A percentile compares a stretch with the other conserved stretches of the same genome.
Evolutionary conservation across 2,888 invertebrate genomes (phyloP).

Genomic region (Sesamia inferens): DNA sequence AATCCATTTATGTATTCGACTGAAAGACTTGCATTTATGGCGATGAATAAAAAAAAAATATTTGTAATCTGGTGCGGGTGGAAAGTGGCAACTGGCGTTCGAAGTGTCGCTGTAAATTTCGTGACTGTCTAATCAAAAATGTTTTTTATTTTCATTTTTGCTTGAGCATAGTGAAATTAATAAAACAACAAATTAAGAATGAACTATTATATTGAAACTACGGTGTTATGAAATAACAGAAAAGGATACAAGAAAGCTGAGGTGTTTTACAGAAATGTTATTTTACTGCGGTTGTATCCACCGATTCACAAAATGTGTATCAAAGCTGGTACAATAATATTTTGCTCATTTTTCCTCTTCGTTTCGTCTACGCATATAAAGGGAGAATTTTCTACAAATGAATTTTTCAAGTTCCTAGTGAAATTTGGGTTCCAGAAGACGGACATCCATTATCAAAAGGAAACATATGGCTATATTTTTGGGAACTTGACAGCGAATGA

Average conservation of each 20-base stretch:
- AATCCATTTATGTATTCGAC: no score
- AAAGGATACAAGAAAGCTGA: conserved; percentile 2
- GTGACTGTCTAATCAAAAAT: conserved; percentile 48
- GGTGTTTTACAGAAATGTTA: conserved; percentile 58
- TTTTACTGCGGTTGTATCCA: conserved; percentile 37
- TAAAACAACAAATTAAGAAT: conserved; percentile 10
- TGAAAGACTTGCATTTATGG: no score
- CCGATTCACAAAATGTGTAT: conserved; percentile 77
- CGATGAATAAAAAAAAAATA: no score
- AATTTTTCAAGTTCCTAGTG: conserved; percentile 97
- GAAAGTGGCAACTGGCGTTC: no score
- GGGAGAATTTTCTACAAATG: conserved; percentile 87
- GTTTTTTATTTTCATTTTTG: conserved; percentile 41
- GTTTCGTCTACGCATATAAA: conserved; percentile 81
- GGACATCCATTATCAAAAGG: conserved; percentile 94
- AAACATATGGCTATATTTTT: conserved; percentile 98
- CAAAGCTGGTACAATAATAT: conserved; percentile 74
- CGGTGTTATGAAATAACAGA: conserved; percentile 31
- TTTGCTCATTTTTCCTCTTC: conserved; percentile 71
- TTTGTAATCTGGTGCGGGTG: no score
- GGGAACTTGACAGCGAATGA: conserved; percentile 96
- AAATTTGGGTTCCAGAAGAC: conserved; percentile 99
- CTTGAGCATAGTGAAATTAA: conserved; percentile 27
- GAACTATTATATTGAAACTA: conserved; percentile 11
- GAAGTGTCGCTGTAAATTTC: conserved; percentile 32